These are phyloP conservation scores for Pseudopodoces humilis DNA, from an alignment of 2,113 vertebrate species.

Conservation along the genomic window DNA sequence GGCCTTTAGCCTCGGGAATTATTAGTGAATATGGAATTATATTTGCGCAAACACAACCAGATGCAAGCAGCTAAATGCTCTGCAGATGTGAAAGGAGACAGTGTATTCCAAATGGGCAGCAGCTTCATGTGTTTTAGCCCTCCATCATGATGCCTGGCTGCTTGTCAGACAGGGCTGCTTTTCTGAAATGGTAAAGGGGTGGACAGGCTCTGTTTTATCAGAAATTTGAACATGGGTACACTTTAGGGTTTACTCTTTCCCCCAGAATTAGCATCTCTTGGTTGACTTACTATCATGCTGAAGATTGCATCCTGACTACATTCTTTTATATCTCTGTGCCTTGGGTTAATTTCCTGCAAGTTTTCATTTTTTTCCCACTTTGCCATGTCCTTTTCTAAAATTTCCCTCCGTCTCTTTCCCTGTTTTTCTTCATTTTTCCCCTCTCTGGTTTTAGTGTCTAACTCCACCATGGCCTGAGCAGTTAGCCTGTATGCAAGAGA, in stretches of 20 bases:
- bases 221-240: neutral
- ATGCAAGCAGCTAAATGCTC: constrained; percentile 89
- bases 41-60: constrained; percentile 96
- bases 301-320: neutral
- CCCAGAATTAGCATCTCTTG: neutral
- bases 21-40: constrained; percentile 98
- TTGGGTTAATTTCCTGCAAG: neutral
- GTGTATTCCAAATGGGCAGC: constrained; percentile 72
- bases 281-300: neutral
- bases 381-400: neutral
- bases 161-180: constrained; percentile 31
- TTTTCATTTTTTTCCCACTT: neutral
- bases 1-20: constrained; percentile 87
- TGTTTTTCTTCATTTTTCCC: neutral
- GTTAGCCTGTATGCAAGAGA: neutral
- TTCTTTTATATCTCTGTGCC: neutral
- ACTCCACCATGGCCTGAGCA: neutral
- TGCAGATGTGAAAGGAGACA: constrained; percentile 85
- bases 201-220: neutral
- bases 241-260: neutral
- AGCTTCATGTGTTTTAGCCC: constrained; percentile 66
- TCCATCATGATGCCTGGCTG: constrained; percentile 21
- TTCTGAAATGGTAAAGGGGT: constrained; percentile 43
- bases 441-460: neutral
- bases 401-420: neutral